phyloP scores from a whole-genome alignment of 2,888 invertebrate species.

The Cephus pygmeus region DNA sequence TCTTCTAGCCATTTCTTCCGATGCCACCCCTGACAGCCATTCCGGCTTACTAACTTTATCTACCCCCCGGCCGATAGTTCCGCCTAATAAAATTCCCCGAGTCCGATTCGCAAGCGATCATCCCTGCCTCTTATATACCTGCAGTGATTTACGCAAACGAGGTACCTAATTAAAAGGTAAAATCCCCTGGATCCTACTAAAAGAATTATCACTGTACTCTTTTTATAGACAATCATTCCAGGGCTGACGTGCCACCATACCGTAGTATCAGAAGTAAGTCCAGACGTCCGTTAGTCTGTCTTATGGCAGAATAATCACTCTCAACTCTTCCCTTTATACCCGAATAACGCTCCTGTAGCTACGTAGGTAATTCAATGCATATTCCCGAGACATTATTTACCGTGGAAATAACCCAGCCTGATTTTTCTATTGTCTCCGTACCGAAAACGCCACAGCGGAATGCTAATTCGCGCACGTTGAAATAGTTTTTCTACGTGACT shows the following conservation, averaged over 20 bases:
- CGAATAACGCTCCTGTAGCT: neutral
- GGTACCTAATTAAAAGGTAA: neutral
- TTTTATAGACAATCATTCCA: neutral
- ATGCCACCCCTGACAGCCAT: neutral
- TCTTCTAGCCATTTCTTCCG: neutral
- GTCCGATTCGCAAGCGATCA: neutral
- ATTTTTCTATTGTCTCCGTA: slow-evolving; percentile 48
- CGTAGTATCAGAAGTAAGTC: neutral
- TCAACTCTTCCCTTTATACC: neutral
- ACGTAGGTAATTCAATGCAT: neutral
- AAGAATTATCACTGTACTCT: neutral
- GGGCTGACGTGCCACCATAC: neutral
- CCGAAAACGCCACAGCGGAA: slow-evolving; percentile 21
- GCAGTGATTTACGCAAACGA: neutral
- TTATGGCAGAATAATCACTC: neutral
- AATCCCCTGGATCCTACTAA: neutral
- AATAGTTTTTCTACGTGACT: slow-evolving; percentile 62
- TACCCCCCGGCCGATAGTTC: neutral
- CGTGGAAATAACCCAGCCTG: slow-evolving; percentile 34
- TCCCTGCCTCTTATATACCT: neutral
- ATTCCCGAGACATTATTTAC: slow-evolving; percentile 46
- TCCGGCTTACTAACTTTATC: neutral
- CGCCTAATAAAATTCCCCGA: neutral
- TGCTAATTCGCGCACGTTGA: slow-evolving; percentile 49
- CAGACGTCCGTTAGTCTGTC: neutral